Evolutionary conservation across 2,888 invertebrate genomes (phyloP).

Genomic region (Tetragonisca angustula): DNA sequence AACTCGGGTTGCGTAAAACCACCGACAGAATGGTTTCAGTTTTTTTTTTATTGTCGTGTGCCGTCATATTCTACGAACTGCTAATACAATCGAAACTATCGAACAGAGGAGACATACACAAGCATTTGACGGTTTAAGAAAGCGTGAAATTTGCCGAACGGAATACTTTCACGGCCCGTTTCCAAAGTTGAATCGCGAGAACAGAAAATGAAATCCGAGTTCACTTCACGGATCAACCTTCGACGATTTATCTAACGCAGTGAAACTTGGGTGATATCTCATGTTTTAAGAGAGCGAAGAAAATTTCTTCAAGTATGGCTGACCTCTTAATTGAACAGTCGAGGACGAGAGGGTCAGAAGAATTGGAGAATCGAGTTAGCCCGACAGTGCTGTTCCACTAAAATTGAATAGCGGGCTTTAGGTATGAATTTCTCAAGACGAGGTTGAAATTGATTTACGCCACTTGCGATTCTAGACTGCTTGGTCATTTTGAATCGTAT

Average conservation of each 20-base stretch:
- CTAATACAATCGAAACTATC: neutral
- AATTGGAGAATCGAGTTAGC: slow-evolving; percentile 23
- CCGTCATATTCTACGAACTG: neutral
- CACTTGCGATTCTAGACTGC: neutral
- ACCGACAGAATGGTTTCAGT: neutral
- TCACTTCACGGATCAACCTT: neutral
- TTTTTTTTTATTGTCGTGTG: neutral
- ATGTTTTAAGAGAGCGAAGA: neutral
- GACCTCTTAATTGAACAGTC: slow-evolving; percentile 5
- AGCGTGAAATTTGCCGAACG: neutral
- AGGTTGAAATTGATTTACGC: slow-evolving; percentile 24
- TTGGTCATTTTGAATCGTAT: slow-evolving; percentile 5
- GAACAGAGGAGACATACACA: neutral
- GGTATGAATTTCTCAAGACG: slow-evolving; percentile 19
- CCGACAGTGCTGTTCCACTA: neutral
- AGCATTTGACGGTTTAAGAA: neutral
- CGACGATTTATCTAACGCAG: neutral
- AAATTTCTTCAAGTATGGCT: neutral
- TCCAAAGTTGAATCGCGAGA: neutral
- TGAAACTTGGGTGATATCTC: neutral
- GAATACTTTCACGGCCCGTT: neutral
- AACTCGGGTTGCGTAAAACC: neutral
- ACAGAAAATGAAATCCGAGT: neutral
- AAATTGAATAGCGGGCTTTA: slow-evolving; percentile 22
- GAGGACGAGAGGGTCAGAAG: slow-evolving; percentile 1